A percentile compares a stretch with the other conserved stretches of the same genome.
These are phyloP conservation scores for Hetaerina americana DNA, from an alignment of 1,140 invertebrate genomes.

Conservation along the genomic window DNA sequence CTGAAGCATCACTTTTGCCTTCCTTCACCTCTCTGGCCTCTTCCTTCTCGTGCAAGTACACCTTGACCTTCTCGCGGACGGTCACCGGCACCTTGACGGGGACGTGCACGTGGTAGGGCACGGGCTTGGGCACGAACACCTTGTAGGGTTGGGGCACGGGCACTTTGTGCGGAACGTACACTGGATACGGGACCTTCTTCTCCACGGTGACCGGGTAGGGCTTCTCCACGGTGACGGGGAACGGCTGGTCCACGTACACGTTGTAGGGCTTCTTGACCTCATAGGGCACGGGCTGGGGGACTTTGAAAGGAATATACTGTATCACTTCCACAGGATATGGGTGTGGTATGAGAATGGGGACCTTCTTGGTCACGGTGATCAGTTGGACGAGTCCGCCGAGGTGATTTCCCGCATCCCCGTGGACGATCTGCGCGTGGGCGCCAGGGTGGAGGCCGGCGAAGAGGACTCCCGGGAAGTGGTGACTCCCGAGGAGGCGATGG, in stretches of 20 bases:
- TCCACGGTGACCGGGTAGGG: not conserved
- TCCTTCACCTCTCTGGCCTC: no score
- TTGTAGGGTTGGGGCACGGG: constrained; percentile 5
- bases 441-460: no score
- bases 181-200: constrained; percentile 8
- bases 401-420: not conserved
- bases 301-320: not conserved
- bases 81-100: constrained; percentile 9
- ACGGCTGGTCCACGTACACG: not conserved
- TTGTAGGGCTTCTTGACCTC: constrained; percentile 1
- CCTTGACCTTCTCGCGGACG: not conserved
- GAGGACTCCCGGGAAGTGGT: no score
- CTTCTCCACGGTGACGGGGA: constrained; percentile 7
- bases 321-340: not conserved
- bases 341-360: not conserved
- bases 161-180: constrained; percentile 9
- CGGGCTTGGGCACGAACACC: constrained; percentile 2
- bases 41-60: no score
- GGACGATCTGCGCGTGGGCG: no score
- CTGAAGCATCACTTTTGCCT: no score
- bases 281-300: not conserved
- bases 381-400: not conserved
- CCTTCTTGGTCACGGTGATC: not conserved
- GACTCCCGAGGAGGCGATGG: no score
- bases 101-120: constrained; percentile 4